A percentile compares a stretch with the other conserved stretches of the same genome.
These are phyloP conservation scores for Cossypha caffra DNA, from an alignment of 2,797 vertebrate species.

Conservation along the genomic window DNA sequence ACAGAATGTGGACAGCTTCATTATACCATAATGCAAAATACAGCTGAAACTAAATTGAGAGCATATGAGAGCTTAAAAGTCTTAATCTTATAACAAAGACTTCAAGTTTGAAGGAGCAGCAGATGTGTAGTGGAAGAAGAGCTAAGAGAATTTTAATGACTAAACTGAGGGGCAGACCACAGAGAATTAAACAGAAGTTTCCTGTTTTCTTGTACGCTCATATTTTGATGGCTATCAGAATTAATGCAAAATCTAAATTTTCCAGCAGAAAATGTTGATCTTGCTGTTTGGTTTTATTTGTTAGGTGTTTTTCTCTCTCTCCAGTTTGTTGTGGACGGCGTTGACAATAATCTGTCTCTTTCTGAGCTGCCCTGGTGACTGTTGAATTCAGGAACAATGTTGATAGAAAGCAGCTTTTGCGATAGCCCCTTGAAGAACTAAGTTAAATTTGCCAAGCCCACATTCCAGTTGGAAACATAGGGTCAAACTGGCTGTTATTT, in stretches of 20 bases:
- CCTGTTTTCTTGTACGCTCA: not conserved
- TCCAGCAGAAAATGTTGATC: not conserved
- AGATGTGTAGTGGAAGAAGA: not conserved
- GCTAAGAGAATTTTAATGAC: not conserved
- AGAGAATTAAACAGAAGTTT: not conserved
- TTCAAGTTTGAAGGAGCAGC: not conserved
- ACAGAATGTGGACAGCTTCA: not conserved
- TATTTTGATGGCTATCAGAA: not conserved
- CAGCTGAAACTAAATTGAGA: constrained; percentile 6
- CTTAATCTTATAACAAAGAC: not conserved
- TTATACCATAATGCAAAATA: not conserved
- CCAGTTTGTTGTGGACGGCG: not conserved
- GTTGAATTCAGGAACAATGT: not conserved
- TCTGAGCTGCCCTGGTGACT: not conserved
- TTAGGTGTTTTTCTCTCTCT: not conserved
- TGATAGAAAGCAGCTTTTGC: not conserved
- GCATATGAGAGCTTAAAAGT: not conserved
- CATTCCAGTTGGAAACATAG: not conserved
- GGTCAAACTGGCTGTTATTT: not conserved
- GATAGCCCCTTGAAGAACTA: not conserved
- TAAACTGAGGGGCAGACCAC: not conserved
- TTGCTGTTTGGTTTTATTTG: not conserved
- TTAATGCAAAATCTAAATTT: not conserved
- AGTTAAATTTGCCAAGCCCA: not conserved
- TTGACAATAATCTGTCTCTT: not conserved